phyloP scores from a whole-genome alignment of 2,888 invertebrate genomes.

The Autographa gamma region DNA sequence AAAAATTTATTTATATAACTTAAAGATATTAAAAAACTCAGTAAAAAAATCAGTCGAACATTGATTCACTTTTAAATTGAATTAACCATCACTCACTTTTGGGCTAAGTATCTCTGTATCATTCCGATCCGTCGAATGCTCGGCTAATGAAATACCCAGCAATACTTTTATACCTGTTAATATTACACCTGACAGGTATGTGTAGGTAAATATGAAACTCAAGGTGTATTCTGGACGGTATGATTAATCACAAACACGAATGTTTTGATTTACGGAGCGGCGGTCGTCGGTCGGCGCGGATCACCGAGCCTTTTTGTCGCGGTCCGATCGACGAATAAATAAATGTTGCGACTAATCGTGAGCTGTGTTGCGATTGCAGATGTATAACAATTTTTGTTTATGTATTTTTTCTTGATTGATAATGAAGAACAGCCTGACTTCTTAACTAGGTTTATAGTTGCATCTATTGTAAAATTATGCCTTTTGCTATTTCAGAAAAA shows the following conservation, averaged over 20 bases:
- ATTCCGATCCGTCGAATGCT: slow-evolving; percentile 34
- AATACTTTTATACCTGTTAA: slow-evolving; percentile 58
- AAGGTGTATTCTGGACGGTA: slow-evolving; percentile 68
- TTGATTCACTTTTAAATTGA: slow-evolving; percentile 38
- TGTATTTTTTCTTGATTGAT: too few relatives aligned
- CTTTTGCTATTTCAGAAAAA: too few relatives aligned
- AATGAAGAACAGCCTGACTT: too few relatives aligned
- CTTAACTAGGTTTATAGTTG: too few relatives aligned
- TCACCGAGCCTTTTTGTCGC: slow-evolving; percentile 41
- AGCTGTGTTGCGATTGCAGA: slow-evolving; percentile 29
- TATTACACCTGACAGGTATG: slow-evolving; percentile 57
- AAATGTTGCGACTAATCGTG: slow-evolving; percentile 41
- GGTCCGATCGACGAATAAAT: slow-evolving; percentile 38
- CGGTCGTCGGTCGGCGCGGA: slow-evolving; percentile 50
- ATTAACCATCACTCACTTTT: slow-evolving; percentile 47
- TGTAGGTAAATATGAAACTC: slow-evolving; percentile 64
- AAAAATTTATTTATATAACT: neutral
- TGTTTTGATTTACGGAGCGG: slow-evolving; percentile 84
- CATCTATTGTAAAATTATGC: too few relatives aligned
- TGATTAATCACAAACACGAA: slow-evolving; percentile 84
- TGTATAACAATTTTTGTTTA: neutral
- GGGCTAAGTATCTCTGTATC: slow-evolving; percentile 50
- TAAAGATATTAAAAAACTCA: neutral
- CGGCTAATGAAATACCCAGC: slow-evolving; percentile 56
- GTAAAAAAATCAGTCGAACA: neutral